phyloP scores from a whole-genome alignment of 2,888 invertebrate species.

The Odontocolon sp. region DNA sequence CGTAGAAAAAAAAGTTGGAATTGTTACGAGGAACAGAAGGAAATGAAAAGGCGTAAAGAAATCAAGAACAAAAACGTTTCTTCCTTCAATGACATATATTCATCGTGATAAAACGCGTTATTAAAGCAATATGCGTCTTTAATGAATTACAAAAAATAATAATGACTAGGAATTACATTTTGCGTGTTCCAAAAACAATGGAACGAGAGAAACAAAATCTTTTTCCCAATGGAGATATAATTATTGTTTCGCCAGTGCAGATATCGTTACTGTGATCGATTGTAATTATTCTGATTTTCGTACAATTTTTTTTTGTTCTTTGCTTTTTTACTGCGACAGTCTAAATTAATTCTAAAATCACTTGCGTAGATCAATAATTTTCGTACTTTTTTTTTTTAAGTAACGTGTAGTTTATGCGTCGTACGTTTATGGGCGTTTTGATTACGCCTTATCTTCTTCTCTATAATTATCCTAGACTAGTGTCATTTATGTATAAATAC shows the following conservation, averaged over 20 bases:
- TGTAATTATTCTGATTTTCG: slow-evolving; percentile 10
- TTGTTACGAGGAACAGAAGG: too few species aligned
- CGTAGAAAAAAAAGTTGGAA: too few species aligned
- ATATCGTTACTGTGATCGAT: slow-evolving; percentile 10
- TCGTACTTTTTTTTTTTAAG: not conserved
- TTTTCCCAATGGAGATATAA: not conserved
- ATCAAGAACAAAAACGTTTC: not conserved
- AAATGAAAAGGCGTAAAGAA: too few species aligned
- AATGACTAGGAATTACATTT: slow-evolving; percentile 47
- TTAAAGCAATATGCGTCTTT: slow-evolving; percentile 20
- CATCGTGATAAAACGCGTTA: slow-evolving; percentile 35
- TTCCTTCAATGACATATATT: slow-evolving; percentile 57
- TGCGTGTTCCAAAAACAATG: not conserved
- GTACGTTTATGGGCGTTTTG: not conserved
- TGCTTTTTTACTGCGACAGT: slow-evolving; percentile 15
- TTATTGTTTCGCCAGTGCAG: too few species aligned
- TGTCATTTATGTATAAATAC: slow-evolving; percentile 51
- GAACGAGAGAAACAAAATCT: not conserved
- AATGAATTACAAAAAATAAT: slow-evolving; percentile 9
- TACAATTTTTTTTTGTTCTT: not conserved
- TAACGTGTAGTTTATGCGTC: slow-evolving; percentile 25
- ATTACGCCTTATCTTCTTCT: not conserved
- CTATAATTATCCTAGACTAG: slow-evolving; percentile 38
- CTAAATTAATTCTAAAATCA: slow-evolving; percentile 15
- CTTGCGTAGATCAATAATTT: not conserved